Evolutionary conservation across 2,888 invertebrate species (phyloP), one percentile per base, ranked within the genome.

Genomic region (Hypercompe scribonia): DNA sequence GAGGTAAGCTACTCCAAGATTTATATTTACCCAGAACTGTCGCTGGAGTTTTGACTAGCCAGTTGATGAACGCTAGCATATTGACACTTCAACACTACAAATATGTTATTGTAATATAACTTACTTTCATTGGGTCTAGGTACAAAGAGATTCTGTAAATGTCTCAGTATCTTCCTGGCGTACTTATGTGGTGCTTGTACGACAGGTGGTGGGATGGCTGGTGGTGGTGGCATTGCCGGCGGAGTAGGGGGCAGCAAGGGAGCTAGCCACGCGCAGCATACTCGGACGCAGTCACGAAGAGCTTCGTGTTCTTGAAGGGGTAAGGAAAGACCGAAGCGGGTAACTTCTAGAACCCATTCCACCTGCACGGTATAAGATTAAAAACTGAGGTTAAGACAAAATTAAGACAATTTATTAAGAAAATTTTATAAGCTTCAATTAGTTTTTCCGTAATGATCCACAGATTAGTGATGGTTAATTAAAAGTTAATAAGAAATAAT

Each of bases 261-360:
- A 0, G 98, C 97, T 80, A 99, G 95, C 99, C 99, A 99, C 89
- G 99, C 99, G 91, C 99, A 99, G 90, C 99, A 99, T 54, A 99
- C 98, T 90, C 98, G 98, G 64, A 99, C 99, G 91, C 99, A 99
- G 92, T 99, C 99, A 81, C 99, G 97, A 70, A 99, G 97, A 0
- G 99, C 98, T 86, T 99, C 99, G 90, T 99, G 99, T 92, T 99
- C 99, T 54, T 97, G 96, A 67, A 99, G 94, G 0, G 99, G 99
- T 65, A 99, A 95, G 24, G 98, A 98, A 8, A 99, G 96, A 0
- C 99, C 99, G 93, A 97, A 99, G 86, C 99, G 98, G 78, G 99
- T 97, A 24, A 98, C 98, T 92, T 98, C 98, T 96, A 98, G 97
- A 77, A 98, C 98, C 98, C 98, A 98, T 90, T 97, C 97, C 68